phyloP scores from a whole-genome alignment of 2,113 vertebrate species.

The Phylloscopus whistleri region DNA sequence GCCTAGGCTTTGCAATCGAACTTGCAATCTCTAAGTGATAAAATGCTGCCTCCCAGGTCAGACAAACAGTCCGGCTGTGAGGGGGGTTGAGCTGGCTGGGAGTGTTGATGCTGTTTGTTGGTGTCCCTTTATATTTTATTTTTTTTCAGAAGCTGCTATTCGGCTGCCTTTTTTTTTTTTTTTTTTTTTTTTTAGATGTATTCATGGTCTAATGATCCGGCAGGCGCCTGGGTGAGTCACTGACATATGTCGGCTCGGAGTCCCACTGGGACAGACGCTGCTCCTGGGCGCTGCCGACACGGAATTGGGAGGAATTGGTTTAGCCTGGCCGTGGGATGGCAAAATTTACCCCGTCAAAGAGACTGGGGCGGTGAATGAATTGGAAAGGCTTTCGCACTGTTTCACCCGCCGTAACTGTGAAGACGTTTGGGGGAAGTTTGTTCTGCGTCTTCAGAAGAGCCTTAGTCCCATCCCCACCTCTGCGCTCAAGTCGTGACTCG shows the following conservation, averaged over 20 bases:
- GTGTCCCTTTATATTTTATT: background rate
- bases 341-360: background rate
- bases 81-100: background rate
- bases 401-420: background rate
- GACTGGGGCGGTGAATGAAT: background rate
- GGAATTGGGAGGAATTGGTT: background rate
- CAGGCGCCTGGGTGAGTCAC: background rate
- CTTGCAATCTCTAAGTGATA: constrained; percentile 56
- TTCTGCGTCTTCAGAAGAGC: background rate
- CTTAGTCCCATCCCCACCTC: background rate
- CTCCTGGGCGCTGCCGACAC: background rate
- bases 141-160: background rate
- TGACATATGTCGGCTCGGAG: background rate
- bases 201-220: background rate
- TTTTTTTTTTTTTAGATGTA: background rate
- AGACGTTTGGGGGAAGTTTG: background rate
- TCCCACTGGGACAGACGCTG: background rate
- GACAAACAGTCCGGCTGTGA: background rate
- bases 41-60: constrained; percentile 25
- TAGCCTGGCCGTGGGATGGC: background rate
- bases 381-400: background rate
- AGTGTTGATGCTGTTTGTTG: background rate
- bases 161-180: background rate
- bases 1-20: constrained; percentile 54
- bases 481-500: background rate